phyloP scores from a whole-genome alignment of 1,140 invertebrate genomes.

The Sycophila sp. region DNA sequence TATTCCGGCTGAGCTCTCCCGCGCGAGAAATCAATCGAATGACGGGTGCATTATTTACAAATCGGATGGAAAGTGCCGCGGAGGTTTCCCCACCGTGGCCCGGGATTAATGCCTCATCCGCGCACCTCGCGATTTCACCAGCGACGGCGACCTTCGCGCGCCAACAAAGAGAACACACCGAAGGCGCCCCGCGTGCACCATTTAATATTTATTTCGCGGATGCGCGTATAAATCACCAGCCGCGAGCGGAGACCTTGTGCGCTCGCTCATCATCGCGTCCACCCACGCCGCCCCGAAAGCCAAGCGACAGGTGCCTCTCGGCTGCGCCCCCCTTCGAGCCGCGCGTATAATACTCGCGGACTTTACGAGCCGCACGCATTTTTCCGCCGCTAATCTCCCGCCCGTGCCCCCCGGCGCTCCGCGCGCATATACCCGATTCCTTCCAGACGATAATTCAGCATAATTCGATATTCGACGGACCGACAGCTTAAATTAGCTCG shows the following conservation, averaged over 20 bases:
- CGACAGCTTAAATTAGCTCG: too few relatives aligned
- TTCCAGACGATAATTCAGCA: conserved; percentile 14
- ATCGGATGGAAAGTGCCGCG: neutral
- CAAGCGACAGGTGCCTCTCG: too few relatives aligned
- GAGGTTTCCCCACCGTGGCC: neutral
- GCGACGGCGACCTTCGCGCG: neutral
- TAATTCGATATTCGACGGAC: conserved; percentile 13
- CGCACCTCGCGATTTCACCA: neutral
- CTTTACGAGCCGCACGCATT: conserved; percentile 15
- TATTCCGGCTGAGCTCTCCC: too few relatives aligned
- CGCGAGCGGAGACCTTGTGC: neutral
- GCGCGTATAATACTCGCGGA: neutral
- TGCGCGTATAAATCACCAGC: conserved; percentile 4
- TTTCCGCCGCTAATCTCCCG: neutral
- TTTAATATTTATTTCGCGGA: neutral
- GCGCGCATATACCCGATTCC: neutral
- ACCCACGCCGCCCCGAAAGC: neutral
- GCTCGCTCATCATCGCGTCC: neutral
- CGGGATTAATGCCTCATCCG: neutral
- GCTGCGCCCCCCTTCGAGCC: neutral
- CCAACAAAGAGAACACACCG: neutral
- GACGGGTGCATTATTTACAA: neutral
- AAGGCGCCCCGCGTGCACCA: neutral
- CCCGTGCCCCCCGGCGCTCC: neutral
- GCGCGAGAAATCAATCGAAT: neutral